These are phyloP conservation scores for Galbula dea DNA, from an alignment of 2,113 vertebrate species.

Conservation along the genomic window DNA sequence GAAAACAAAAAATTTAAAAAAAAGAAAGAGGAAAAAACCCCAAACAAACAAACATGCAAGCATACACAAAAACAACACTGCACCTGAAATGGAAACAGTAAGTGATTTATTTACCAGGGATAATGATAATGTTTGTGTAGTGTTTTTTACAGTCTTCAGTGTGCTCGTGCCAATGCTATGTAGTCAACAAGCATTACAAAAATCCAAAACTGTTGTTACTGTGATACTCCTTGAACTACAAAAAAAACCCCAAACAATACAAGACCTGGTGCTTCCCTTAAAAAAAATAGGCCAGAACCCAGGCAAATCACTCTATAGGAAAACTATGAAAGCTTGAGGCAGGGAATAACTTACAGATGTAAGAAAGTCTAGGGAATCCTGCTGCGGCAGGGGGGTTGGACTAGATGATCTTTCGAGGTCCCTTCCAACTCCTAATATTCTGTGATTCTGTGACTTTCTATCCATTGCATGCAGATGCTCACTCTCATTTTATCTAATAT, in stretches of 20 bases:
- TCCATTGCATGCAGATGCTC: accelerated
- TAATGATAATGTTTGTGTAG: background rate
- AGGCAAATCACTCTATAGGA: background rate
- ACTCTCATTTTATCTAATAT: background rate
- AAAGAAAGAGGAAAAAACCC: background rate
- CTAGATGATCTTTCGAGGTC: too few relatives aligned
- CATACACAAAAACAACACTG: too few relatives aligned
- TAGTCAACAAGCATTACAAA: background rate
- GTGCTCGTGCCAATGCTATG: background rate
- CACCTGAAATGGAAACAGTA: background rate
- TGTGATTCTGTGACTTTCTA: background rate
- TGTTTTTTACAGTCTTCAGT: background rate
- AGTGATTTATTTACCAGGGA: constrained; percentile 4
- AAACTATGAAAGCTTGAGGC: background rate
- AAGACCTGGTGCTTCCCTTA: background rate
- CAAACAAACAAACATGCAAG: too few relatives aligned
- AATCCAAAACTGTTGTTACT: background rate
- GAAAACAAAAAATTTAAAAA: background rate
- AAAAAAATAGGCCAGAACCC: background rate
- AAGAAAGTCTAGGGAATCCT: too few relatives aligned
- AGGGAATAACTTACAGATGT: background rate
- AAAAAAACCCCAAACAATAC: background rate
- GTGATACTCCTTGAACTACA: background rate
- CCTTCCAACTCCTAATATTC: too few relatives aligned
- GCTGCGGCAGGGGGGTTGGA: too few relatives aligned